Evolutionary conservation across 2,797 vertebrate genomes (phyloP), one percentile per base, ranked within the genome.

Genomic region (Girardinus metallicus): DNA sequence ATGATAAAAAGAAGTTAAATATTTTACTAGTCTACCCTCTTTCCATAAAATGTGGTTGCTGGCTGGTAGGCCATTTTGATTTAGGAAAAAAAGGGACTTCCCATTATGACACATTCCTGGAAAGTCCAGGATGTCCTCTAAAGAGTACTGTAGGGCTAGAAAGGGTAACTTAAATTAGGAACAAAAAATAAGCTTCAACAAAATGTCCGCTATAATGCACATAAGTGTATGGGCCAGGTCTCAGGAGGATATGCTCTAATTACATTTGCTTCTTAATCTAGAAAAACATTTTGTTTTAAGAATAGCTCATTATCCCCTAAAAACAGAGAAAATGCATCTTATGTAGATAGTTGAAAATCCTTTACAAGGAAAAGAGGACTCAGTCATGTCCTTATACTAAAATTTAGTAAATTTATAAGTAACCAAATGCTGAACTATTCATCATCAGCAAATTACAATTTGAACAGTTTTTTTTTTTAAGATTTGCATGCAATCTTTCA

Each of bases 241-340:
- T n/a, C n/a, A n/a, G n/a, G n/a, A n/a, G n/a, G 72, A 87, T 82
- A 71, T 57, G 66, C 76, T 82, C 44, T 89, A 91, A 91, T 91
- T 90, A 85, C 76, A 90, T 89, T 88, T 82, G 72, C 80, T 4
- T 82, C 75, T 83, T 88, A 82, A 84, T 85, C 81, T 76, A 88
- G 43, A 60, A 55, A 70, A 74, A 77, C 74, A 77, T 88, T 92
- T 90, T 92, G 88, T 89, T 91, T 92, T 81, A 51, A 85, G 84
- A 91, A 91, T 85, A 94, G 83, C 76, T 73, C 43, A 26, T 91
- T 92, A 90, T 92, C 87, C 86, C 77, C 78, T 62, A 41, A 80
- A 84, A 46, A 46, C 44, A 46, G 44, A 49, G 5, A 47, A 16
- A 75, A 83, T 71, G 74, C 71, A 76, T 89, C 79, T 78, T 41